Evolutionary conservation across 1,140 invertebrate genomes (phyloP), one percentile per base, ranked within the genome.

Genomic region (Trachymyrmex cornetzi): DNA sequence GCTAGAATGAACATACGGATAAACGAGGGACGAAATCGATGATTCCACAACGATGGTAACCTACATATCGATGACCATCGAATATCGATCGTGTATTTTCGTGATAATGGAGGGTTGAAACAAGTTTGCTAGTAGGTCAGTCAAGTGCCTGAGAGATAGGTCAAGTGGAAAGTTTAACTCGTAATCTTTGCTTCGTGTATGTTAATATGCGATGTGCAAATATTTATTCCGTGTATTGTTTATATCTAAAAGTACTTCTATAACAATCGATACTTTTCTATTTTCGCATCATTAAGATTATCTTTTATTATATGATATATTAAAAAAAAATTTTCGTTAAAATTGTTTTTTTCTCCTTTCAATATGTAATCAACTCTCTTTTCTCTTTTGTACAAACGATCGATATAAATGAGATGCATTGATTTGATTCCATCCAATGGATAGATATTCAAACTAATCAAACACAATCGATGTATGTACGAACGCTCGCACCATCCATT

Each of bases 61-160:
- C 90, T 81, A 91, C 66, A 90, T 91, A 69, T 88, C 87, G 87
- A 91, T 90, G 89, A 88, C 89, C 82, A 90, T 90, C 77, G 61
- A 59, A 12, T 71, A 90, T 91, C 84, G 90, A 90, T 87, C 87
- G 34, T 38, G 9, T 11, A 75, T 82, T 79, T 75, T 67, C 79
- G 69, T 14, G 50, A 72, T 91, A 90, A 91, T 90, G 74, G 74
- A 90, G 89, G 74, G 82, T 79, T 75, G 61, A 80, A 88, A 87
- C 74, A 80, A 87, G 79, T 90, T 90, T 87, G 74, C 79, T 61
- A 16, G 55, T 55, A 38, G 53, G 63, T 71, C 57, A 79, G 77
- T 90, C 80, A 59, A 55, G 50, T n/a, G 55, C 57, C 30, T 48
- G 24, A 55, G 59, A 67, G 80, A 22, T 80, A 67, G 90, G 77